phyloP scores from a whole-genome alignment of 2,888 invertebrate genomes.

The Dicranocentrus wangi region DNA sequence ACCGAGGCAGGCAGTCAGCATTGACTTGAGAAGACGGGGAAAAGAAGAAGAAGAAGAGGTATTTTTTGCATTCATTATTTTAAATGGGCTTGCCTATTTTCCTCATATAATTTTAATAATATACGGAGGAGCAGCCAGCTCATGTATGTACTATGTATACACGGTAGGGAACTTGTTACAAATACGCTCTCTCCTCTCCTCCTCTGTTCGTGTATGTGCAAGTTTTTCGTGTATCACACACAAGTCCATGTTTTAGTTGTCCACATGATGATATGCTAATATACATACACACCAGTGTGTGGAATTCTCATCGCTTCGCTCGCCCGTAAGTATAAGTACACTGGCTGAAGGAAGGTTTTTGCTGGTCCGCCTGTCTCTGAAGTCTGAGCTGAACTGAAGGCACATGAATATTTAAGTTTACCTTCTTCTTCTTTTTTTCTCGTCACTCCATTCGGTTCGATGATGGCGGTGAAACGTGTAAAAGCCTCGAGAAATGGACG shows the following conservation, averaged over 20 bases:
- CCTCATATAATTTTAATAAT: constrained; percentile 46
- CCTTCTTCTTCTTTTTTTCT: constrained; percentile 24
- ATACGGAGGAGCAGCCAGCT: background rate
- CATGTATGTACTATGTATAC: background rate
- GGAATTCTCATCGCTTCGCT: background rate
- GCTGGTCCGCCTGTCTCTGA: no score
- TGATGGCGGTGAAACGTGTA: constrained; percentile 38
- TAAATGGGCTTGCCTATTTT: constrained; percentile 52
- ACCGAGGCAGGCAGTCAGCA: constrained; percentile 5
- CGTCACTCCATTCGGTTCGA: background rate
- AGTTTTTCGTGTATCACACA: no score
- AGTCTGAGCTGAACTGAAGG: no score
- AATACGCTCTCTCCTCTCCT: no score
- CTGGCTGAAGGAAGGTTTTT: background rate
- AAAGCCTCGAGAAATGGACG: constrained; percentile 42
- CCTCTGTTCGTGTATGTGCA: no score
- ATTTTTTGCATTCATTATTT: constrained; percentile 56
- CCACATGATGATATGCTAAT: background rate
- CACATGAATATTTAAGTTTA: constrained; percentile 32
- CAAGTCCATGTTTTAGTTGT: background rate
- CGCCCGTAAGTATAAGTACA: background rate
- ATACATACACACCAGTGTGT: background rate
- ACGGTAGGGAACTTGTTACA: background rate
- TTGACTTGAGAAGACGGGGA: constrained; percentile 2
- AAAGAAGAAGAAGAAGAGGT: background rate